Evolutionary conservation across 1,140 invertebrate species (phyloP), one percentile per base, ranked within the genome.

Genomic region (Spodoptera frugiperda): DNA sequence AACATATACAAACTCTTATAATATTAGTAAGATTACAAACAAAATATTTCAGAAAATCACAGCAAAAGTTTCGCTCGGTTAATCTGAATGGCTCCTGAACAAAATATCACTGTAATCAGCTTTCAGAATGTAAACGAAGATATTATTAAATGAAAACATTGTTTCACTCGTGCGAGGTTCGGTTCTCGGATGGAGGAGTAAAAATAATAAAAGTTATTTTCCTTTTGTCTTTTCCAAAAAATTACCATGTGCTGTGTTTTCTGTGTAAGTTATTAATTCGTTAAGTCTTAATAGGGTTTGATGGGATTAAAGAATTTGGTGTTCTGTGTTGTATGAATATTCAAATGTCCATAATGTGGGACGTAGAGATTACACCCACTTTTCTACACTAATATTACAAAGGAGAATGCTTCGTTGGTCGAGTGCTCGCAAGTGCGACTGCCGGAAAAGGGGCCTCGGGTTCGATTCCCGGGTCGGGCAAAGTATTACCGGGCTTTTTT

Each of bases 101-200:
- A 19, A 63, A 19, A 63, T 46, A 15, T 49, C n/a, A 25, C 63
- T 25, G 63, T 67, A 67, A 67, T 67, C 63, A 49, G 63, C 61
- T 65, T 63, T 15, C 12, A 12, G 6, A 25, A 67, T 49, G 63
- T 72, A 72, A 72, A 57, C 68, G 30, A 39, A 72, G 68, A 57
- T 25, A 39, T 57, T 72, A 72, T 72, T 57, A 72, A 72, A 72
- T 55, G 68, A 57, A 72, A 72, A 72, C 68, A 72, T 55, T 55
- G 33, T 55, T 46, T n/a, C 19, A 55, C 30, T 46, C 51, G 17
- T 21, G 12, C n/a, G 17, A 10, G 15, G 39, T 19, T 21, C 19
- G 61, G 61, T 11, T 5, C 21, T 2, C 12, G 11, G 39, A 46
- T 48, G 39, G 6, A 19, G 5, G 61, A 65, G 5, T 17, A 14